phyloP scores from a whole-genome alignment of 2,113 vertebrate genomes.

The Sitta europaea region DNA sequence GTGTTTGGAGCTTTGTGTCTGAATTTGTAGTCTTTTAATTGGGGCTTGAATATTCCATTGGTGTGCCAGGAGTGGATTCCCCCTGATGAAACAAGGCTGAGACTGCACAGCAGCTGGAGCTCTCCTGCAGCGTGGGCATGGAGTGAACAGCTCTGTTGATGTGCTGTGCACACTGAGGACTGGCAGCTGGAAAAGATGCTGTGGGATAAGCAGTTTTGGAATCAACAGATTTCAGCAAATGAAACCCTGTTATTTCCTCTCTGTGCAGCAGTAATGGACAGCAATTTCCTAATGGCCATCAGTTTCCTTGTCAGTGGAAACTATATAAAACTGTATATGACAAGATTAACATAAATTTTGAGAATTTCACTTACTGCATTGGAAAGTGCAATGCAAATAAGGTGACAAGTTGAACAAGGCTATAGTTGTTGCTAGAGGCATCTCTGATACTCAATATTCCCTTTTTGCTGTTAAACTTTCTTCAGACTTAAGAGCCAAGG shows the following conservation, averaged over 20 bases:
- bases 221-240: background rate
- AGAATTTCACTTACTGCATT: constrained; percentile 51
- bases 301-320: background rate
- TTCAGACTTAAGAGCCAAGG: constrained; percentile 64
- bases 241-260: background rate
- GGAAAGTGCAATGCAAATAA: constrained; percentile 67
- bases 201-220: background rate
- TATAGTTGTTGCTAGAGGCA: constrained; percentile 62
- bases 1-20: background rate
- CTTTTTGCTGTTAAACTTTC: constrained; percentile 64
- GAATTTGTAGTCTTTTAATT: background rate
- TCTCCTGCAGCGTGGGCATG: background rate
- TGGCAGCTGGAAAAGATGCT: background rate
- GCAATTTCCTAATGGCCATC: background rate
- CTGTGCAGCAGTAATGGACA: background rate
- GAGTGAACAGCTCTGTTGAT: background rate
- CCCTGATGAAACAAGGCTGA: background rate
- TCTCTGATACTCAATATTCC: constrained; percentile 49
- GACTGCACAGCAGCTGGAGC: background rate
- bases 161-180: background rate
- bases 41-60: background rate
- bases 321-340: constrained; percentile 47
- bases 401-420: constrained; percentile 68
- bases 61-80: background rate
- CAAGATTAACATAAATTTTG: constrained; percentile 43